phyloP scores from a whole-genome alignment of 2,113 vertebrate genomes.

The Pionites leucogaster region DNA sequence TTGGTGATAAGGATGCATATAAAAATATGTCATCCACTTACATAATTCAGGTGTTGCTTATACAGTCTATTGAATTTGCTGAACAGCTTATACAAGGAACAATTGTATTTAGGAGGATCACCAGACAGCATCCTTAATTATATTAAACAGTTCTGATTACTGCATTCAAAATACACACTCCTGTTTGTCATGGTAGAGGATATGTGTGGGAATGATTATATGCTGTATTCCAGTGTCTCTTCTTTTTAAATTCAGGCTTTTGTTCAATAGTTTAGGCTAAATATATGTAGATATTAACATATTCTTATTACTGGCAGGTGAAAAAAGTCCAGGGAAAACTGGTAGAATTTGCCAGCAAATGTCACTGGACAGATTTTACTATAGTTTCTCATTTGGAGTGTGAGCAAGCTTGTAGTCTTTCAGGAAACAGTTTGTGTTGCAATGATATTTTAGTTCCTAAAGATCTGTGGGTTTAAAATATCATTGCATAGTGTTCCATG shows the following conservation, averaged over 20 bases:
- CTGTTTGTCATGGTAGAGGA: neutral
- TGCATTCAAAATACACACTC: neutral
- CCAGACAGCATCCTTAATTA: constrained; percentile 5
- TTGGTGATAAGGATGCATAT: neutral
- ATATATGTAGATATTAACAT: neutral
- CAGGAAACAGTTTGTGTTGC: neutral
- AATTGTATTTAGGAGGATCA: neutral
- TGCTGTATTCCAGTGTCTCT: neutral
- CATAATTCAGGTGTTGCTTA: constrained; percentile 3
- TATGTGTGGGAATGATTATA: neutral
- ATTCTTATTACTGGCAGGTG: neutral
- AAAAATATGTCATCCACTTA: constrained; percentile 26
- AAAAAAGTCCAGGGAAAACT: neutral
- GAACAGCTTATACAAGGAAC: neutral
- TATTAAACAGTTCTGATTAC: constrained; percentile 3
- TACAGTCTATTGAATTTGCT: neutral
- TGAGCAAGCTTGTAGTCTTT: neutral
- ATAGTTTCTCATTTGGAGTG: neutral
- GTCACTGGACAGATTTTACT: neutral
- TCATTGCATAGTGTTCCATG: neutral
- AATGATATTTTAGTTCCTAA: neutral
- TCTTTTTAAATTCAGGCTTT: neutral
- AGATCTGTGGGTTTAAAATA: neutral
- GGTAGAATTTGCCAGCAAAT: neutral
- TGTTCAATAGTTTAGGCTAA: neutral